Evolutionary conservation across 2,797 vertebrate genomes (phyloP).

Genomic region (Eurystomus glaucurus): DNA sequence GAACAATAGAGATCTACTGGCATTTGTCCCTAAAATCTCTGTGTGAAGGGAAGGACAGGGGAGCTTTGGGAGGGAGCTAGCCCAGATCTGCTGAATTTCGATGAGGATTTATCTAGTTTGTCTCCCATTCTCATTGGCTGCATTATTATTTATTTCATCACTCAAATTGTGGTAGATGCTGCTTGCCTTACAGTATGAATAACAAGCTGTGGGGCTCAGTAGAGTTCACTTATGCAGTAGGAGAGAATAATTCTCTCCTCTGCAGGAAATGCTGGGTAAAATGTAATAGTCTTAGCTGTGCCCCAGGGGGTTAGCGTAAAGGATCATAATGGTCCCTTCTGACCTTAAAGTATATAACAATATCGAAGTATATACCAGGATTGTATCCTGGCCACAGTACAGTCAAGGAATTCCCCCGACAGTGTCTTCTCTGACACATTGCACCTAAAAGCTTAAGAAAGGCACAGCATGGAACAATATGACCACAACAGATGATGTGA

Average conservation of each 20-base stretch:
- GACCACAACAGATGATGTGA: background rate
- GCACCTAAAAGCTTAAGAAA: background rate
- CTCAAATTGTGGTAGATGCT: slow-evolving; percentile 69
- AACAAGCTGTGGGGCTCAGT: slow-evolving; percentile 46
- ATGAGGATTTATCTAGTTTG: slow-evolving; percentile 61
- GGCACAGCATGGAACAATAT: background rate
- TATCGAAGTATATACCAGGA: background rate
- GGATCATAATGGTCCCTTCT: background rate
- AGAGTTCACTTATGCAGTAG: slow-evolving; percentile 61
- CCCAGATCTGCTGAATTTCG: slow-evolving; percentile 60
- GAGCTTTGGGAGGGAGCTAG: slow-evolving; percentile 17
- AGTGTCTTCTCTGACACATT: background rate
- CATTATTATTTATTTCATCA: slow-evolving; percentile 78
- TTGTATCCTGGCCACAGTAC: background rate
- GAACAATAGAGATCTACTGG: slow-evolving; percentile 53
- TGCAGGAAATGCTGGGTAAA: slow-evolving; percentile 26
- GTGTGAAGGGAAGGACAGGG: slow-evolving; percentile 1
- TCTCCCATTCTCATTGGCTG: slow-evolving; percentile 62
- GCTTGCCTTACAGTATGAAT: slow-evolving; percentile 64
- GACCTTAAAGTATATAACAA: slow-evolving; percentile 13
- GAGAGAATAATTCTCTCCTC: slow-evolving; percentile 43
- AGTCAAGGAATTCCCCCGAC: background rate
- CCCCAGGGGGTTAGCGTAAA: background rate
- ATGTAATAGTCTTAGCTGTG: background rate
- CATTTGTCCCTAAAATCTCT: slow-evolving; percentile 55